phyloP scores from a whole-genome alignment of 2,797 vertebrate species.

The Ataeniobius toweri region DNA sequence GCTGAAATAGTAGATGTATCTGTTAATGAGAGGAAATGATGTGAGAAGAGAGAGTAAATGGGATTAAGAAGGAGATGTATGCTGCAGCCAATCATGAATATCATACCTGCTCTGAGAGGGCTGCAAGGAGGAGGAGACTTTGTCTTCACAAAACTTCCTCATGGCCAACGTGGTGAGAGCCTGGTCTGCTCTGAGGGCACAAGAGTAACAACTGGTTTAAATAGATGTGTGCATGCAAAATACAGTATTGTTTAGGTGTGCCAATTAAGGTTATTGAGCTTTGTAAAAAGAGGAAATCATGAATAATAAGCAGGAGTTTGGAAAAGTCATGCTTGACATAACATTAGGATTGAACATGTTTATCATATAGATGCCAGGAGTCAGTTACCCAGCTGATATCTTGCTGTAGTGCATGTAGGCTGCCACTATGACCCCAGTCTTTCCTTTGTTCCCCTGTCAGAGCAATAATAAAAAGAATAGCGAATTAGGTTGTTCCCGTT shows the following conservation, averaged over 20 bases:
- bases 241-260: neutral
- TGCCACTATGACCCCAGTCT: slow-evolving; percentile 89
- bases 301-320: neutral
- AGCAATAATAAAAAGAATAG: slow-evolving; percentile 23
- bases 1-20: slow-evolving; percentile 91
- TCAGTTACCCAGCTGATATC: slow-evolving; percentile 88
- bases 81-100: neutral
- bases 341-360: too few species aligned
- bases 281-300: neutral
- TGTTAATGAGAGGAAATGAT: slow-evolving; percentile 49
- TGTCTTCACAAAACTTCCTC: slow-evolving; percentile 94
- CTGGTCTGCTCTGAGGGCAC: slow-evolving; percentile 85
- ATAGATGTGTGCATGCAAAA: neutral
- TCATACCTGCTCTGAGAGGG: slow-evolving; percentile 89
- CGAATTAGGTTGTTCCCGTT: neutral
- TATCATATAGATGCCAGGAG: too few species aligned
- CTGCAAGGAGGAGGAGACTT: slow-evolving; percentile 85
- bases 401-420: slow-evolving; percentile 97
- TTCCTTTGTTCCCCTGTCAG: slow-evolving; percentile 88
- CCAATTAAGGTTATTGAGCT: neutral
- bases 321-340: neutral
- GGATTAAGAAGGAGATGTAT: neutral
- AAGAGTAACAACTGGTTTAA: slow-evolving; percentile 16
- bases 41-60: neutral
- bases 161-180: slow-evolving; percentile 90